Conservation (phyloP, 2,113 vertebrate species). For the Cyphotilapia sp. region DNA sequence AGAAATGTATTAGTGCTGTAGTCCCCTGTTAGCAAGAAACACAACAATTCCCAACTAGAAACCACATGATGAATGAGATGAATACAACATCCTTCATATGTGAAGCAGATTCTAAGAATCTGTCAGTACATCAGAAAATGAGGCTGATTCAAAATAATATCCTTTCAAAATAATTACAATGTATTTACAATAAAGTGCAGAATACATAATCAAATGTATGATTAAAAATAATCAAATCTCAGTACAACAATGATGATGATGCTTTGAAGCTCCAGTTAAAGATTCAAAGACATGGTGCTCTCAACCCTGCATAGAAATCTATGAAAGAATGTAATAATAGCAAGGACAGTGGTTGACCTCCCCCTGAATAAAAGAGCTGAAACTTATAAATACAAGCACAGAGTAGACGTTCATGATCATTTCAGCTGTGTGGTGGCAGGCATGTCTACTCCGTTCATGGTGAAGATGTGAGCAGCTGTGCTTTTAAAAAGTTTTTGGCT, state of each 20-base stretch:
- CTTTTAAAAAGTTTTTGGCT: neutral
- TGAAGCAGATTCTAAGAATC: neutral
- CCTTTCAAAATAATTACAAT: neutral
- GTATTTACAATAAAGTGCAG: neutral
- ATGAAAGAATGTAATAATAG: neutral
- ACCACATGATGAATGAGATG: neutral
- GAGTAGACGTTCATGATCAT: neutral
- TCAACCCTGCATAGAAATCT: neutral
- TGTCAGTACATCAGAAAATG: neutral
- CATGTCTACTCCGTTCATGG: rapidly evolving
- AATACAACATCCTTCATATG: neutral
- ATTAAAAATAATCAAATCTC: rapidly evolving
- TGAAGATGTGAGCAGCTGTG: neutral
- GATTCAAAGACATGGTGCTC: rapidly evolving
- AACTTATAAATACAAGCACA: neutral
- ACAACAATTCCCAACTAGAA: neutral
- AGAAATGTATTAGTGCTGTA: neutral
- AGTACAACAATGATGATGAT: neutral
- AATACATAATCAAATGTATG: rapidly evolving
- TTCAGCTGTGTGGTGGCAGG: rapidly evolving
- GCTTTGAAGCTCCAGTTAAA: neutral
- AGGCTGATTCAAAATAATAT: rapidly evolving
- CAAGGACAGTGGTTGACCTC: neutral
- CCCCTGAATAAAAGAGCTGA: neutral
- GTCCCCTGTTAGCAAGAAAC: rapidly evolving